phyloP scores from a whole-genome alignment of 2,113 vertebrate genomes.

The Rana temporaria region DNA sequence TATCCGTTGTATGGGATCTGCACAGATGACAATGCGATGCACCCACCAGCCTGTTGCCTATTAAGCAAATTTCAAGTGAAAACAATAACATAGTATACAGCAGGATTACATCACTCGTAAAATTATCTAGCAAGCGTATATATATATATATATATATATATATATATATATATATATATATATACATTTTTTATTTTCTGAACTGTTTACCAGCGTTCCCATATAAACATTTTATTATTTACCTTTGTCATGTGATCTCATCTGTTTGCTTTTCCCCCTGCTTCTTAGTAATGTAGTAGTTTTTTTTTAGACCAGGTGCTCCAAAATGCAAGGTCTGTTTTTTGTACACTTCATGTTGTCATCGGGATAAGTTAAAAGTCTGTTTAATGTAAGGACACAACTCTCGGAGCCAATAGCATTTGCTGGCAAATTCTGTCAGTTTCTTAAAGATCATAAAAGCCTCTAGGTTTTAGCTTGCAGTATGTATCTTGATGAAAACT shows the following conservation, averaged over 20 bases:
- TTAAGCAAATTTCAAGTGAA: not conserved
- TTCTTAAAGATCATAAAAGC: not conserved
- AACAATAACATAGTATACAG: not conserved
- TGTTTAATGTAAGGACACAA: constrained; percentile 40
- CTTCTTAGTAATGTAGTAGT: not conserved
- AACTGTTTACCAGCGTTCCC: not conserved
- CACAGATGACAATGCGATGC: too few relatives aligned
- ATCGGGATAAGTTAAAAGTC: not conserved
- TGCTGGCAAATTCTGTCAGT: constrained; percentile 9
- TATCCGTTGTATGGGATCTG: too few relatives aligned
- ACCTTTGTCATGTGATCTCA: constrained; percentile 9
- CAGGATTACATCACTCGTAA: not conserved
- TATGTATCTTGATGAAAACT: not conserved
- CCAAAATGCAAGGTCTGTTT: constrained; percentile 7
- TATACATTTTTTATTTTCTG: not conserved
- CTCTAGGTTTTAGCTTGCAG: not conserved
- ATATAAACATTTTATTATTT: not conserved
- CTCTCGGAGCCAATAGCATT: constrained; percentile 1
- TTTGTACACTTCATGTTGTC: constrained; percentile 45
- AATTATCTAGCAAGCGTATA: not conserved
- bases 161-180: too few relatives aligned
- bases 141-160: too few relatives aligned
- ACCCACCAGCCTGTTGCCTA: too few relatives aligned
- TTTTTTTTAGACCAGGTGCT: not conserved
- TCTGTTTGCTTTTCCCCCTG: not conserved